Percentiles rank a stretch among this genome's conserved stretches.
Conservation (phyloP, 1,140 invertebrate species). For the Polypedilum vanderplanki region DNA sequence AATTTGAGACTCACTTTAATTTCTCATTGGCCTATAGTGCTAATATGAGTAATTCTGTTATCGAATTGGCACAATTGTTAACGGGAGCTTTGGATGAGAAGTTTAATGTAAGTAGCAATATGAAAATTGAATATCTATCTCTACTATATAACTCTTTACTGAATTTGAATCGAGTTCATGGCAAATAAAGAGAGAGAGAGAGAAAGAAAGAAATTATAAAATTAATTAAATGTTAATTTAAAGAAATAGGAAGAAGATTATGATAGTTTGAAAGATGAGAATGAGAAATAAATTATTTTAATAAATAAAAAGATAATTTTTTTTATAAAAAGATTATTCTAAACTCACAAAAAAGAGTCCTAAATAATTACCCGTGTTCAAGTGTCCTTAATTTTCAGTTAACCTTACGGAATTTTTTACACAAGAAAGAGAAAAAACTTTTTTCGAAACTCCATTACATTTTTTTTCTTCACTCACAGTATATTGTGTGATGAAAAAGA, state of each 20-base stretch:
- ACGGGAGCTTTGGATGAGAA: constrained; percentile 13
- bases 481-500: neutral
- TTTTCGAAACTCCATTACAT: constrained; percentile 10
- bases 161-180: neutral
- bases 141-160: neutral
- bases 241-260: neutral
- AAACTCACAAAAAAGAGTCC: neutral
- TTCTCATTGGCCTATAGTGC: constrained; percentile 23
- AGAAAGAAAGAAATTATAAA: neutral
- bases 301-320: neutral
- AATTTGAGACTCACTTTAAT: neutral
- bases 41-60: constrained; percentile 14
- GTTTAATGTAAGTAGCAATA: constrained; percentile 5
- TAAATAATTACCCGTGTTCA: constrained; percentile 8
- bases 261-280: neutral
- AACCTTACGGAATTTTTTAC: constrained; percentile 20
- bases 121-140: neutral
- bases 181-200: too few relatives aligned
- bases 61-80: constrained; percentile 15
- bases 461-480: constrained; percentile 3
- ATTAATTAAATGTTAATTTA: neutral
- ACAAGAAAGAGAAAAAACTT: neutral
- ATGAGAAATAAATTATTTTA: neutral
- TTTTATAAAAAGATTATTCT: neutral
- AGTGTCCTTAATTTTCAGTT: constrained; percentile 12